A percentile compares a stretch with the other conserved stretches of the same genome.
Evolutionary conservation across 2,888 invertebrate species (phyloP).

Genomic region (Eumacrocentrus americanus): DNA sequence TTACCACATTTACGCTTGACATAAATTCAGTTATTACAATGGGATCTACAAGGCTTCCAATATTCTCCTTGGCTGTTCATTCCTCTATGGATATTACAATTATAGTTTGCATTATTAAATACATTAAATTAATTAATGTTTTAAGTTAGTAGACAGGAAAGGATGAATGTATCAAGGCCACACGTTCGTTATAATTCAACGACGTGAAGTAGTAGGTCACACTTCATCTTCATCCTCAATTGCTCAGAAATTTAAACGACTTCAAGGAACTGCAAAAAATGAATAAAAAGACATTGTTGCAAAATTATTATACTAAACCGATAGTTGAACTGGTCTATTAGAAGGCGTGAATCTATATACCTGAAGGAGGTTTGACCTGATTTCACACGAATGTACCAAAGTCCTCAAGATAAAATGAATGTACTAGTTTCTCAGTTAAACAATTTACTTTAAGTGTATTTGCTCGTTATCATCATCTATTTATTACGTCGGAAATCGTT

Average conservation of each 20-base stretch:
- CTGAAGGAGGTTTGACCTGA: neutral
- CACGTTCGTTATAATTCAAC: conserved; percentile 36
- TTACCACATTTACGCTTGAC: no score
- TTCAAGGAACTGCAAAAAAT: neutral
- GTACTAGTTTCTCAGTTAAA: neutral
- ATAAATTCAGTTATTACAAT: no score
- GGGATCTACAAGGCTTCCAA: no score
- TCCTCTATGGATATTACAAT: no score
- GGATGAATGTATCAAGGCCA: conserved; percentile 36
- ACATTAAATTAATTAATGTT: conserved; percentile 16
- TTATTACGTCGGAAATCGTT: conserved; percentile 7
- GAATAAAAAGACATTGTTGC: neutral
- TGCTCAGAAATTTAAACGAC: neutral
- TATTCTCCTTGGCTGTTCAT: no score
- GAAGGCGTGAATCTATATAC: no score
- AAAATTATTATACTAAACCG: no score
- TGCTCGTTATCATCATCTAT: neutral
- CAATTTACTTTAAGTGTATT: no score
- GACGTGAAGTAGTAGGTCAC: conserved; percentile 36
- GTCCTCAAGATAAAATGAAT: neutral
- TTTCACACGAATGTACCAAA: neutral
- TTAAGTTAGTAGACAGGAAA: conserved; percentile 12
- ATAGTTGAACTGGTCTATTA: no score
- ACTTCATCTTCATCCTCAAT: conserved; percentile 29
- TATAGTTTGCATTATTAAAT: no score